Evolutionary conservation across 2,113 vertebrate genomes (phyloP), one percentile per base, ranked within the genome.

Genomic region (Microtus ochrogaster): DNA sequence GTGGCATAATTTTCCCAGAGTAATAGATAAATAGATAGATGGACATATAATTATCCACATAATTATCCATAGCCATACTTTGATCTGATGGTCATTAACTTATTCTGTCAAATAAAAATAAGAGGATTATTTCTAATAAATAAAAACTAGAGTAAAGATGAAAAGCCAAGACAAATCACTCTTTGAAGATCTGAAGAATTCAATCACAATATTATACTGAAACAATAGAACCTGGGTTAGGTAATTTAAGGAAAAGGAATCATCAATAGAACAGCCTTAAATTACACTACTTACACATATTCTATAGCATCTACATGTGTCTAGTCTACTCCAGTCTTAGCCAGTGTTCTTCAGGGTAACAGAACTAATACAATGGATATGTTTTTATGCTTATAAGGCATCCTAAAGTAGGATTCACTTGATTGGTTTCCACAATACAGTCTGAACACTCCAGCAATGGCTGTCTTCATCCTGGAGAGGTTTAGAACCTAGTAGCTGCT

Each of bases 251-350:
- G 11, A 73, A 76, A 36, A 76, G 49, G 6, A 70, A 6, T 36
- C 22, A 55, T 19, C 19, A 52, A 33, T 22, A 63, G 17, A 14
- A 84, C 1, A 58, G 3, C 3, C 30, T 73, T 47, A 70, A n/a
- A 22, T 3, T 17, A 14, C 5, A 22, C 44, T 39, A 30, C 6
- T 30, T 7, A 21, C 0, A 21, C 21, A 9, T 4, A 3, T 10
- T 22, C 19, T 41, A 1, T 63, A 17, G 36, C 19, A 28, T 13
- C 7, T 17, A 1, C 0, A 3, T 72, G 9, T 4, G 10, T 74
- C 24, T 83, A 16, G 24, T 41, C 55, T 63, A 63, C n/a, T 63
- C n/a, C 7, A 8, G n/a, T 13, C 81, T 41, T 63, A 26, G 21
- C n/a, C n/a, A 63, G 13, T 12, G 81, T 30, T 63, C n/a, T 61